These are phyloP conservation scores for Drosophila asahinai DNA, from an alignment of 1,140 invertebrate species.

Conservation along the genomic window DNA sequence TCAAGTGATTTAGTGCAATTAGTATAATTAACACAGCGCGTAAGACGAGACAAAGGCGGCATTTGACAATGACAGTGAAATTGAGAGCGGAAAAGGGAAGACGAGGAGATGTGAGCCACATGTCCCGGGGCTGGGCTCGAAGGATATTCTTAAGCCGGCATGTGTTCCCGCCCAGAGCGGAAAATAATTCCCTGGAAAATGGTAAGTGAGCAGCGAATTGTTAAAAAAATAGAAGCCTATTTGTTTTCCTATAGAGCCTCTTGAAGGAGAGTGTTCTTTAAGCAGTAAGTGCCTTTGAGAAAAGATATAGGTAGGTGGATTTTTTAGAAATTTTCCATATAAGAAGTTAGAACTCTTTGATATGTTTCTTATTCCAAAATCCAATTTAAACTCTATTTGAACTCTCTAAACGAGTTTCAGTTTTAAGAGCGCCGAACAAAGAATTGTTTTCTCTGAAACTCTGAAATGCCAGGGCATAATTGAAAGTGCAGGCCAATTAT, in stretches of 20 bases:
- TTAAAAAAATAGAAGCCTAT: constrained; percentile 20
- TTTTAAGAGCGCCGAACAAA: not conserved
- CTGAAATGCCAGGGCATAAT: constrained; percentile 29
- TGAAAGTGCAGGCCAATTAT: constrained; percentile 38
- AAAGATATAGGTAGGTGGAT: not conserved
- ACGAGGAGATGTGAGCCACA: constrained; percentile 59
- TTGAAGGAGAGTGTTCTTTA: not conserved
- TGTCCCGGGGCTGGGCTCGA: constrained; percentile 44
- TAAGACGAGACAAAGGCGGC: constrained; percentile 75
- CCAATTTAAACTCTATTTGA: not conserved
- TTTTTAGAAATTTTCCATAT: too few relatives aligned
- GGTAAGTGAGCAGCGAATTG: constrained; percentile 31
- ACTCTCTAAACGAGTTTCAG: not conserved
- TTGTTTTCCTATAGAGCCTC: constrained; percentile 28
- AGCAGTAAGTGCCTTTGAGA: not conserved
- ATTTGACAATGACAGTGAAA: constrained; percentile 68
- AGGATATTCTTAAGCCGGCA: constrained; percentile 70
- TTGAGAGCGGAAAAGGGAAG: constrained; percentile 9
- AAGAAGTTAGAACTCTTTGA: too few relatives aligned
- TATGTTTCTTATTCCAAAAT: not conserved
- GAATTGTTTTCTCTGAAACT: not conserved
- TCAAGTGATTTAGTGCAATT: constrained; percentile 83
- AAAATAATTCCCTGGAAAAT: constrained; percentile 61
- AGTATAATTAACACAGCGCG: constrained; percentile 78
- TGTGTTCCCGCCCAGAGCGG: constrained; percentile 61